These are phyloP conservation scores for Sycophila texana DNA, from an alignment of 2,888 invertebrate species.

Conservation along the genomic window DNA sequence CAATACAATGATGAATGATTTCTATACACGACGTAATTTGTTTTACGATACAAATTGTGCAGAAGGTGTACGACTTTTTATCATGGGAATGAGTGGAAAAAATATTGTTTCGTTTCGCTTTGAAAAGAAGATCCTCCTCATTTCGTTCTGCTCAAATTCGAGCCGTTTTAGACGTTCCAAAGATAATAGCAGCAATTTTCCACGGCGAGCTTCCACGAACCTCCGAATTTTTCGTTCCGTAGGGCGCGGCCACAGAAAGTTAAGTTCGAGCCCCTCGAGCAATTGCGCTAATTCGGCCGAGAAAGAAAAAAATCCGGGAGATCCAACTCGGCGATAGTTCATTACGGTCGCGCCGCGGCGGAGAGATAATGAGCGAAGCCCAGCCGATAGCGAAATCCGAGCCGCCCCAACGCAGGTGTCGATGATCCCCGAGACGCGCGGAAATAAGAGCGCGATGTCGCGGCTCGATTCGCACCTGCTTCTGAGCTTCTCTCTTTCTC, in stretches of 20 bases:
- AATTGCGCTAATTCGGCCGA: neutral
- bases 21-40: too few species aligned
- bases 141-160: too few species aligned
- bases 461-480: conserved; percentile 58
- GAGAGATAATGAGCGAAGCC: neutral
- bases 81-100: too few species aligned
- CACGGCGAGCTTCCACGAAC: too few species aligned
- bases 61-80: too few species aligned
- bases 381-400: conserved; percentile 61
- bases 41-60: too few species aligned
- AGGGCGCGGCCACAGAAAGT: neutral
- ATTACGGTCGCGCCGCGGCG: neutral
- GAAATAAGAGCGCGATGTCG: conserved; percentile 65
- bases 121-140: too few species aligned
- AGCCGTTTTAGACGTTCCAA: too few species aligned
- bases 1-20: too few species aligned
- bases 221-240: too few species aligned
- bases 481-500: conserved; percentile 10
- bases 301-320: neutral
- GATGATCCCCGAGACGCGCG: conserved; percentile 29
- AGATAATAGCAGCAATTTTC: too few species aligned
- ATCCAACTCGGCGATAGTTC: neutral
- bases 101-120: too few species aligned
- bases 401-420: conserved; percentile 70
- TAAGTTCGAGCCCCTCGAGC: neutral